Base-by-base conservation (phyloP, 2,888 invertebrate species). In the Schizotus pectinicornis region DNA sequence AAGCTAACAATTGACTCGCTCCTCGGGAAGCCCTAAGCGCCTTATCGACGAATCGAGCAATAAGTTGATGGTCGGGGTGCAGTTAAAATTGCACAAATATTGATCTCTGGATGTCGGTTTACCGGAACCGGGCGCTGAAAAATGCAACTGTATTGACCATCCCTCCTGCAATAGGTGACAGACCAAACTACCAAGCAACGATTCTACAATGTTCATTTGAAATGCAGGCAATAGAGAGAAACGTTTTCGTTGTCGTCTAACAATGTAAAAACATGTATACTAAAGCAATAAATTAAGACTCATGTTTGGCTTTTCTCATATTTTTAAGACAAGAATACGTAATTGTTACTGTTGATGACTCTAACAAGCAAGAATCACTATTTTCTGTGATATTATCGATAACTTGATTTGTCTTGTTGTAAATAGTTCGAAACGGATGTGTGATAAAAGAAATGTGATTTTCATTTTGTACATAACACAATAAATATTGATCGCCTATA, bases 201-300 rank as follows among this genome's bases (percentile, higher is more conserved):
- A 22, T 22, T 22, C 22, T 5, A 22, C 5, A 5, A 22, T 22
- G 22, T 22, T 22, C 22, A 22, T 22, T 22, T 22, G 22, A 22
- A 22, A 22, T 22, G 22, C 22, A 22, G 22, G 22, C 22, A 22
- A 22, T 22, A 22, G 22, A 22, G 22, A 22, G 22, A 5, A 22
- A 22, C 5, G 22, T 22, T 22, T 22, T 22, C 22, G 22, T 22
- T 22, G 22, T 22, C 22, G n/a, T n/a, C 22, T 22, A 22, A 22
- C 22, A 22, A 3, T 22, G 22, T n/a, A n/a, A n/a, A 22, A 22
- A 22, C 22, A 22, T 22, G 22, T 22, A 22, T 55, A 63, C 61
- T 67, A 64, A 68, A 71, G 70, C 71, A 71, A 71, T 70, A 71
- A 63, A 60, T 55, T 36, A 69, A 71, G 69, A 71, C 70, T 71